phyloP scores from a whole-genome alignment of 2,113 vertebrate genomes.

The Helogale parvula region DNA sequence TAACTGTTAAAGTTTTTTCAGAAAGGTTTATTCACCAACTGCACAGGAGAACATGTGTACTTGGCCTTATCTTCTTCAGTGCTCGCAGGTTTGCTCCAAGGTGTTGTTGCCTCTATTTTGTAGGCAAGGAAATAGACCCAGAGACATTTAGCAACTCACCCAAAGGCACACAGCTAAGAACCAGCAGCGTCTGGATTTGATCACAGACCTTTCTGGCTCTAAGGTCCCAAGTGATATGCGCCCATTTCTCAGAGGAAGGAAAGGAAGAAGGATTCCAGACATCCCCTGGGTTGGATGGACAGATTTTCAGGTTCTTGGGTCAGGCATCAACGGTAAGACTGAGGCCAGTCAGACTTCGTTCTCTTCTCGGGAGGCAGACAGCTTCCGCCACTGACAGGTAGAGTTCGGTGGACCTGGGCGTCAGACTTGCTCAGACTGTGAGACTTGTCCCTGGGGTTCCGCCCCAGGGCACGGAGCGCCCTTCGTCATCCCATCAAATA shows the following conservation, averaged over 20 bases:
- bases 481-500: conserved; percentile 23
- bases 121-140: background rate
- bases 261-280: background rate
- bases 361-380: background rate
- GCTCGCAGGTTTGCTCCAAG: background rate
- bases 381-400: accelerated
- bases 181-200: background rate
- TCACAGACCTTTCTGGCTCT: background rate
- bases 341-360: background rate
- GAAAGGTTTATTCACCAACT: background rate
- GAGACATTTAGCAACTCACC: background rate
- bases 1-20: background rate
- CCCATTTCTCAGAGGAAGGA: background rate
- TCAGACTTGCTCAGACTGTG: background rate
- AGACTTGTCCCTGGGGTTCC: background rate
- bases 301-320: background rate
- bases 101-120: background rate
- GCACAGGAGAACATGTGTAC: accelerated
- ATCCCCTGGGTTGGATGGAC: accelerated
- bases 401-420: background rate
- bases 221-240: accelerated
- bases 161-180: background rate
- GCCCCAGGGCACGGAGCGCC: background rate
- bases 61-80: background rate
- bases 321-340: background rate